phyloP scores from a whole-genome alignment of 2,797 vertebrate genomes.

The Astyanax mexicanus region DNA sequence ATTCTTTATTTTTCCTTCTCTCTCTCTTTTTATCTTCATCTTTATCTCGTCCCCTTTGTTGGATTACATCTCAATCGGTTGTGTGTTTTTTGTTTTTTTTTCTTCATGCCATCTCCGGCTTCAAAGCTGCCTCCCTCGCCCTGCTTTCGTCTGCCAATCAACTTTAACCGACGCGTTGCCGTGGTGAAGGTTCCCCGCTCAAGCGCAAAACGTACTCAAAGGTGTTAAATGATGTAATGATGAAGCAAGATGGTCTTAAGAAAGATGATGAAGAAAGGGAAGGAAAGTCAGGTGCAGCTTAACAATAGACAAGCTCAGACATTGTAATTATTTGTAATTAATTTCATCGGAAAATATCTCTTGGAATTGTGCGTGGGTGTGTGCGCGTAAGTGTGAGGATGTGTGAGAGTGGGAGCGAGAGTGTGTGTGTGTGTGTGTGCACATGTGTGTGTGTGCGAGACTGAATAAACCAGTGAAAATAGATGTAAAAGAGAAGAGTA shows the following conservation, averaged over 20 bases:
- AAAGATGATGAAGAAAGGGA: conserved; percentile 11
- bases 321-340: conserved; percentile 53
- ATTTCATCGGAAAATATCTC: conserved; percentile 23
- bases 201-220: conserved; percentile 28
- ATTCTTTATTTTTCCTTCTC: background rate
- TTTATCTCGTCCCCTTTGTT: conserved; percentile 36
- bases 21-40: background rate
- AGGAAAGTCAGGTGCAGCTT: conserved; percentile 20
- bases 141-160: conserved; percentile 43
- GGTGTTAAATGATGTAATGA: conserved; percentile 42
- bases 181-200: conserved; percentile 28
- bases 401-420: conserved; percentile 10
- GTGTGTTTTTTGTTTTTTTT: conserved; percentile 34
- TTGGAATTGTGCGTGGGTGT: conserved; percentile 10
- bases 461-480: conserved; percentile 29
- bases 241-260: conserved; percentile 16
- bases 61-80: conserved; percentile 19
- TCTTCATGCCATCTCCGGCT: conserved; percentile 28
- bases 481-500: conserved; percentile 45
- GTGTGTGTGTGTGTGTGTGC: conserved; percentile 12
- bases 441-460: conserved; percentile 6
- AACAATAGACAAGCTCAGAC: conserved; percentile 23
- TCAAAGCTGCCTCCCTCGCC: conserved; percentile 21
- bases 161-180: conserved; percentile 20
- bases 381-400: conserved; percentile 7